Evolutionary conservation across 2,797 vertebrate genomes (phyloP).

Genomic region (Aphelocoma californica): DNA sequence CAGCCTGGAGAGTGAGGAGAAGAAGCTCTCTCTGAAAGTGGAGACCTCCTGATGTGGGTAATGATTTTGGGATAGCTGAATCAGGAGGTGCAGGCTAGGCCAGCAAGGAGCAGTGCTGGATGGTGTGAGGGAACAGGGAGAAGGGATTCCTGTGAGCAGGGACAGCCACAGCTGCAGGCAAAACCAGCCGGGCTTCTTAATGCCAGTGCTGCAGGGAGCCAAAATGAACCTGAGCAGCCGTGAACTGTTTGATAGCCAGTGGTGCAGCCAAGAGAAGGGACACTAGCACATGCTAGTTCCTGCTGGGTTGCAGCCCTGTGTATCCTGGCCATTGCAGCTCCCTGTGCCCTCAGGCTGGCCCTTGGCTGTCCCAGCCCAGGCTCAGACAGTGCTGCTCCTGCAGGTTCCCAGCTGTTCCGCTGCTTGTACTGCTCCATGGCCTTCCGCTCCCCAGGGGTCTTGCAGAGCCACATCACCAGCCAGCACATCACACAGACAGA

Average conservation of each 20-base stretch:
- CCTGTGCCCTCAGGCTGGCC: not conserved
- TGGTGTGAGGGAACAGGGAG: not conserved
- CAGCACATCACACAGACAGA: slow-evolving; percentile 73
- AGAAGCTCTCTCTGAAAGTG: not conserved
- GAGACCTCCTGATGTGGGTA: not conserved
- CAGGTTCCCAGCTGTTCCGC: slow-evolving; percentile 52
- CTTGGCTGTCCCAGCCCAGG: not conserved
- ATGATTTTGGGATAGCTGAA: not conserved
- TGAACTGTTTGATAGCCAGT: not conserved
- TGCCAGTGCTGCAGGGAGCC: not conserved
- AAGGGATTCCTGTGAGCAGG: not conserved
- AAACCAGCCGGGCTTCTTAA: not conserved
- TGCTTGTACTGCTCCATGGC: slow-evolving; percentile 77
- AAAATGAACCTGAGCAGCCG: not conserved
- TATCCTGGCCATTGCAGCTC: not conserved
- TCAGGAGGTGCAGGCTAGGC: not conserved
- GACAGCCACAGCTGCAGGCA: not conserved
- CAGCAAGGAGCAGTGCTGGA: not conserved
- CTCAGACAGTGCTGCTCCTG: not conserved
- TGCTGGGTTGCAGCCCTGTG: not conserved
- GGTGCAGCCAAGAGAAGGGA: not conserved
- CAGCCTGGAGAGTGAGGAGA: not conserved
- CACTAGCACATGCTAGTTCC: not conserved
- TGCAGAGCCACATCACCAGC: slow-evolving; percentile 79
- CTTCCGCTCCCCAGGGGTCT: slow-evolving; percentile 75